Evolutionary conservation across 2,888 invertebrate species (phyloP), one percentile per base, ranked within the genome.

Genomic region (Campoplex nolae): DNA sequence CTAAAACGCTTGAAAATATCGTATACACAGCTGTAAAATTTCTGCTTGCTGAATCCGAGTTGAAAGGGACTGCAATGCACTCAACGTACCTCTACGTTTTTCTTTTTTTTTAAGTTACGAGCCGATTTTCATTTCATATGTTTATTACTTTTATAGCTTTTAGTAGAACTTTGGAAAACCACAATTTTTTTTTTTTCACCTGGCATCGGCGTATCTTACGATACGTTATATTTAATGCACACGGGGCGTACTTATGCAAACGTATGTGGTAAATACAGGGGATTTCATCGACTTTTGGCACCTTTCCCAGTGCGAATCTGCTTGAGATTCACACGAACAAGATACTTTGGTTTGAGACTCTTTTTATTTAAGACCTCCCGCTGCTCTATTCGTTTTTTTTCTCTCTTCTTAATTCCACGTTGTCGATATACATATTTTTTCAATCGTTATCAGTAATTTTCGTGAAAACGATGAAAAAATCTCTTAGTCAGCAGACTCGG

Each of bases 291-390:
- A 35, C 75, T 83, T 80, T 85, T 88, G 88, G 87, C 87, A 77
- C 42, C 73, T 85, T 88, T 88, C 88, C 88, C 88, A 88, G 85
- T 80, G 13, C 62, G 67, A 81, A 38, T 35, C 51, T 54, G 76
- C 58, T 75, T 67, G 56, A 84, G 73, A 84, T 54, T 67, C 80
- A 65, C 74, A 77, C 78, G 67, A 73, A 74, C 86, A 58, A 78
- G 84, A 83, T 84, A 83, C 86, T 85, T 74, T 80, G 77, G 78
- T 71, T 84, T 35, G 45, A 54, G 11, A 23, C 48, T 35, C 23
- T 48, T 54, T 68, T 51, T 75, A n/a, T 54, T 42, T 1, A 51
- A 73, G 58, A 56, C 32, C 45, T 62, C 13, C 62, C 62, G 38
- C 38, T 38, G 38, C 38, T 38, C 6, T 6, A 6, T 38, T 6